Evolutionary conservation across 1,140 invertebrate genomes (phyloP).

Genomic region (Eumaeus atala): DNA sequence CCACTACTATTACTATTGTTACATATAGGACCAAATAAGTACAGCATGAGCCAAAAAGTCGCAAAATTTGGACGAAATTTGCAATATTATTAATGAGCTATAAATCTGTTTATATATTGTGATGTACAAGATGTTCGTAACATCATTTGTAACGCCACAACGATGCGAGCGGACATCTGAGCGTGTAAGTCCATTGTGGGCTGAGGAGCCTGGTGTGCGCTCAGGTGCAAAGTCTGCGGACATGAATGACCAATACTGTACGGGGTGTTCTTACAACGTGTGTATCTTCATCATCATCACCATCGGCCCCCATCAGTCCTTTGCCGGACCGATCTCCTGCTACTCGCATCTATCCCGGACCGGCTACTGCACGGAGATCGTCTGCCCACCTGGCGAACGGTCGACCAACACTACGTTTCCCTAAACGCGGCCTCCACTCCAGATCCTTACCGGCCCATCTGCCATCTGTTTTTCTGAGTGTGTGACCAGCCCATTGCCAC

Average conservation of each 20-base stretch:
- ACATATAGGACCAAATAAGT: not conserved
- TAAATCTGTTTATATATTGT: constrained; percentile 2
- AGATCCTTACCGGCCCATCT: too few relatives aligned
- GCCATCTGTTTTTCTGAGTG: too few relatives aligned
- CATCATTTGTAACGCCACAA: not conserved
- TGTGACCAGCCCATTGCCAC: too few relatives aligned
- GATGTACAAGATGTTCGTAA: constrained; percentile 7
- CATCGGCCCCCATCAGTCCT: too few relatives aligned
- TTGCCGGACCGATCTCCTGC: too few relatives aligned
- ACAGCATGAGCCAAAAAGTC: not conserved
- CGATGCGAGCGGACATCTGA: constrained; percentile 22
- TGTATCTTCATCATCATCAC: too few relatives aligned
- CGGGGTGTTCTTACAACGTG: constrained; percentile 18
- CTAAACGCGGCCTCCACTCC: too few relatives aligned
- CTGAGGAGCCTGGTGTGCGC: constrained; percentile 27
- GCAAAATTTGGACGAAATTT: not conserved
- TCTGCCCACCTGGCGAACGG: too few relatives aligned
- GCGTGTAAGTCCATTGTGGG: constrained; percentile 41
- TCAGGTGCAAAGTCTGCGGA: constrained; percentile 43
- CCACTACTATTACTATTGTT: not conserved
- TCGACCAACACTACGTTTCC: too few relatives aligned
- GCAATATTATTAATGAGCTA: not conserved
- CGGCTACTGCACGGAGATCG: too few relatives aligned
- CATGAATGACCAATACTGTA: constrained; percentile 43
- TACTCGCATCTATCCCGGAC: too few relatives aligned